A percentile compares a stretch with the other conserved stretches of the same genome.
These are phyloP conservation scores for Rhineura floridana DNA, from an alignment of 2,113 vertebrate species.

Conservation along the genomic window DNA sequence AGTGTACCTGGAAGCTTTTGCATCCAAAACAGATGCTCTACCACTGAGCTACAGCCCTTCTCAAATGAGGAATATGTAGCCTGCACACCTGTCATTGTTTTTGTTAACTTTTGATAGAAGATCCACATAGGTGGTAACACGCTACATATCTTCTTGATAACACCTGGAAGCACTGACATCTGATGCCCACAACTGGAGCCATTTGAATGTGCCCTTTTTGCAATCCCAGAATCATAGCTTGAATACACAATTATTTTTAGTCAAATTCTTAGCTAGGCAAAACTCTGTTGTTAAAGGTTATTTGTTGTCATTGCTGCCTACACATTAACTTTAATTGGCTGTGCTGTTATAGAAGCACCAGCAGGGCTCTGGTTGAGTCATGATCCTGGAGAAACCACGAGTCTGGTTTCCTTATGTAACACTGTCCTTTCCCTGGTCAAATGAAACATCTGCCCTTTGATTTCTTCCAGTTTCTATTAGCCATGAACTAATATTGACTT, in stretches of 20 bases:
- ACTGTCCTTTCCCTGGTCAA: neutral
- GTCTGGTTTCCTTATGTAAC: neutral
- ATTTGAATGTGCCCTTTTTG: neutral
- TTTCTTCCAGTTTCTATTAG: neutral
- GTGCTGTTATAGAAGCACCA: conserved; percentile 14
- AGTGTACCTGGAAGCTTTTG: too few species aligned
- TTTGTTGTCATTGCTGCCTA: neutral
- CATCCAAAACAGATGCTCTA: too few species aligned
- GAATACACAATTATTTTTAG: conserved; percentile 24
- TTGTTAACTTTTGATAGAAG: neutral
- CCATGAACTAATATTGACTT: neutral
- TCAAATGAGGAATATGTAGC: too few species aligned
- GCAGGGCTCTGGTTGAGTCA: neutral
- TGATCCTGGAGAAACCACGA: conserved; percentile 8
- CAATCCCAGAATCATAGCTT: neutral
- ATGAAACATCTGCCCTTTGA: conserved; percentile 28
- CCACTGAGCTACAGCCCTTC: too few species aligned
- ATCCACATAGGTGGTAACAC: too few species aligned
- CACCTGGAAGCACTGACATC: neutral
- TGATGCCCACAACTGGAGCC: neutral
- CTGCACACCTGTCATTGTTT: neutral
- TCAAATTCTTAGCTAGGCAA: neutral
- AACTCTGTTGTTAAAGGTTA: neutral
- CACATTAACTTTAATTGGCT: conserved; percentile 29
- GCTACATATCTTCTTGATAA: too few species aligned